Conservation (phyloP, 2,888 invertebrate species). For the Camponotus fellah region DNA sequence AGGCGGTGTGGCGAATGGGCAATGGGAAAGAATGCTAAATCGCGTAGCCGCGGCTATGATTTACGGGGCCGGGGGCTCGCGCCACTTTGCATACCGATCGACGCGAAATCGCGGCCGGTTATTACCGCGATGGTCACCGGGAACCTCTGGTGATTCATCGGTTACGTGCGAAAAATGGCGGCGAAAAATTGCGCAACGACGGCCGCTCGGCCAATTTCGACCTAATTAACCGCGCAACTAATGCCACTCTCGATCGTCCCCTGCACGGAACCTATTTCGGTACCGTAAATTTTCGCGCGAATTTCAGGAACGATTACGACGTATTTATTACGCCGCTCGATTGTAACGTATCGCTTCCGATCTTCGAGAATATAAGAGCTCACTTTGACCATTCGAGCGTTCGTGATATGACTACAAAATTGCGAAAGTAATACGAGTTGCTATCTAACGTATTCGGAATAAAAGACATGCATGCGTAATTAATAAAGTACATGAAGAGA, state of each 20-base stretch:
- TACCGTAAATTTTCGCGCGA: conserved; percentile 28
- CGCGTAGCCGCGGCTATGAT: conserved; percentile 77
- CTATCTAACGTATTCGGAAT: neutral
- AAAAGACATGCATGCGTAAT: neutral
- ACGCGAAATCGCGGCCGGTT: conserved; percentile 70
- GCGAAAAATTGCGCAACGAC: conserved; percentile 62
- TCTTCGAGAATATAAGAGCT: neutral
- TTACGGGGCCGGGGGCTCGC: conserved; percentile 77
- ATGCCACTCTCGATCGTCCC: conserved; percentile 24
- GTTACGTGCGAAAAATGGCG: conserved; percentile 68
- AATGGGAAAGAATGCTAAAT: conserved; percentile 74
- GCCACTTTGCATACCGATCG: conserved; percentile 82
- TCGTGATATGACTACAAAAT: neutral
- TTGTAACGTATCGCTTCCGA: conserved; percentile 16
- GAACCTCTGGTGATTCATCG: conserved; percentile 70
- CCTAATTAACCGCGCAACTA: conserved; percentile 66
- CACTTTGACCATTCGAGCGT: neutral
- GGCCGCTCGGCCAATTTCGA: conserved; percentile 60
- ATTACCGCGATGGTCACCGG: conserved; percentile 71
- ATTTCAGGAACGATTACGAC: conserved; percentile 14
- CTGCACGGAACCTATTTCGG: conserved; percentile 32
- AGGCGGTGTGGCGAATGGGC: conserved; percentile 50
- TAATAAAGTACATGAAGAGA: neutral
- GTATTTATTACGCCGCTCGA: conserved; percentile 35
- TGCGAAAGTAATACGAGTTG: neutral